Percentiles rank a stretch among this genome's conserved stretches.
These are phyloP conservation scores for Himalopsyche phryganea DNA, from an alignment of 1,140 invertebrate species.

Conservation along the genomic window DNA sequence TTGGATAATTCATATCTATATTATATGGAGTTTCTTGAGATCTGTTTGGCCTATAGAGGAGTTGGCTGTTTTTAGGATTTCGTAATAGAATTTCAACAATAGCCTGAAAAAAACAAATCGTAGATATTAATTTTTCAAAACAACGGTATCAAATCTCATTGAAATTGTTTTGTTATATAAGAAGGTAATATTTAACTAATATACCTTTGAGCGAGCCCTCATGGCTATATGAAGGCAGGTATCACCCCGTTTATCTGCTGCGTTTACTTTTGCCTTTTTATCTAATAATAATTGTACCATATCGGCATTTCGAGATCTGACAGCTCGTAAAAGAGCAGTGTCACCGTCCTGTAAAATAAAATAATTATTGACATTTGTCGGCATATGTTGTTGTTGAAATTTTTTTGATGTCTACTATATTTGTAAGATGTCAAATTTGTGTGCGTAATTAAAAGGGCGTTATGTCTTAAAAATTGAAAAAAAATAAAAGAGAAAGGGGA, in stretches of 20 bases:
- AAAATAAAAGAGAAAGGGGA: constrained; percentile 4
- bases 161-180: no score
- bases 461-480: no score
- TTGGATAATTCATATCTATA: constrained; percentile 92
- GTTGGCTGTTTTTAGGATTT: constrained; percentile 94
- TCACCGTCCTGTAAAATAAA: constrained; percentile 73
- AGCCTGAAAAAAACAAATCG: constrained; percentile 41
- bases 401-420: no score
- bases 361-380: no score
- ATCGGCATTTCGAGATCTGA: constrained; percentile 85
- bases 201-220: constrained; percentile 80
- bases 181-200: no score
- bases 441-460: background rate
- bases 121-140: no score
- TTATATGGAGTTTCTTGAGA: constrained; percentile 96
- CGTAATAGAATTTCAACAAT: constrained; percentile 93
- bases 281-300: constrained; percentile 90
- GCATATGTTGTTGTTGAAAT: no score
- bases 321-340: constrained; percentile 87
- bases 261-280: constrained; percentile 89
- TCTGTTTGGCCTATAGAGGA: constrained; percentile 93
- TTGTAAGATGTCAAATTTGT: background rate
- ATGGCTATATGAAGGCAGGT: constrained; percentile 97
- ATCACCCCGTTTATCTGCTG: constrained; percentile 93
- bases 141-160: no score